Percentiles rank a stretch among this genome's conserved stretches.
These are phyloP conservation scores for Columbina picui DNA, from an alignment of 2,113 vertebrate species.

Conservation along the genomic window DNA sequence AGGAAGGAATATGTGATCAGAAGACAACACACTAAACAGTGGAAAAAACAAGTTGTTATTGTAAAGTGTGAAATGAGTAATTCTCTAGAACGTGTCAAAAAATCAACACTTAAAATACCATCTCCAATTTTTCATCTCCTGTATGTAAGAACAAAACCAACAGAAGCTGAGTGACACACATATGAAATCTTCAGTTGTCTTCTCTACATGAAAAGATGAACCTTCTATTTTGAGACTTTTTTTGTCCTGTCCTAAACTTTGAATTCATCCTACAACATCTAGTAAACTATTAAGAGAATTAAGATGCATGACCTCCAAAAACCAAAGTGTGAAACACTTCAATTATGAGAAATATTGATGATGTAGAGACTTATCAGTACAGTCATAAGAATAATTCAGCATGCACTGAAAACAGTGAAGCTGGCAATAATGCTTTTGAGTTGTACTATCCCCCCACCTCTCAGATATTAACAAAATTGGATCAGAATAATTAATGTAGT, in stretches of 20 bases:
- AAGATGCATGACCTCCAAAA: neutral
- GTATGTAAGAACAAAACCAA: neutral
- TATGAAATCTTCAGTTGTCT: neutral
- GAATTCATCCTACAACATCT: neutral
- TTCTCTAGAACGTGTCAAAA: neutral
- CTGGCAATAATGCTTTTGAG: neutral
- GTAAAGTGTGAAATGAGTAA: neutral
- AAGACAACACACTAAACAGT: constrained; percentile 85
- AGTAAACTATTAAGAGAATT: neutral
- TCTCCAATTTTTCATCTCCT: neutral
- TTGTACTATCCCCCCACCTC: neutral
- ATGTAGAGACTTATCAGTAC: no score
- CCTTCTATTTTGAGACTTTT: neutral
- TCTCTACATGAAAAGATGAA: neutral
- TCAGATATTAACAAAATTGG: neutral
- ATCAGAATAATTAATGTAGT: neutral
- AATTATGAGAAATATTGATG: neutral
- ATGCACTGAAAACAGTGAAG: neutral
- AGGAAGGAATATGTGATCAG: constrained; percentile 91
- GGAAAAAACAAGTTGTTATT: neutral
- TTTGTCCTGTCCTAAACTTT: neutral
- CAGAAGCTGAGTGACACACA: neutral
- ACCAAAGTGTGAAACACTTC: neutral
- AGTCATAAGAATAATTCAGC: neutral
- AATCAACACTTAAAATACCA: fast-evolving